Evolutionary conservation across 2,888 invertebrate species (phyloP).

Genomic region (Chesias legatella): DNA sequence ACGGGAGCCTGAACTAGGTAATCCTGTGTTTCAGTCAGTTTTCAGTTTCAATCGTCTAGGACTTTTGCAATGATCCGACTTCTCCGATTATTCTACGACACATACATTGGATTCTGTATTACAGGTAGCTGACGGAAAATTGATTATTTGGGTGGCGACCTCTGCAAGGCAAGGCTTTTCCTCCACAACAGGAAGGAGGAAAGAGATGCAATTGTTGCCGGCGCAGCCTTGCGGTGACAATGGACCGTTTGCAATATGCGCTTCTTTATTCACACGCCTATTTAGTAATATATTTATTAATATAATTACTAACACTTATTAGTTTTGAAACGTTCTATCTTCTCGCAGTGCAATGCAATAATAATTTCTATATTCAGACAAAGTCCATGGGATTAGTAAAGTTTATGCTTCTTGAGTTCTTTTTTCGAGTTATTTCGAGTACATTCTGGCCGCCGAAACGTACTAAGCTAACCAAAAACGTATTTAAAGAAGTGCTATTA

Average conservation of each 20-base stretch:
- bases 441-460: constrained; percentile 29
- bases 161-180: constrained; percentile 71
- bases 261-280: background rate
- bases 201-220: constrained; percentile 56
- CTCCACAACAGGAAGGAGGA: constrained; percentile 68
- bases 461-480: constrained; percentile 46
- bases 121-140: constrained; percentile 28
- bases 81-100: background rate
- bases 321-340: constrained; percentile 1
- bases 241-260: constrained; percentile 36
- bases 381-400: too few species aligned
- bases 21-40: too few species aligned
- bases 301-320: background rate
- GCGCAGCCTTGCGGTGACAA: constrained; percentile 58
- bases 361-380: too few species aligned
- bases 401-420: too few species aligned
- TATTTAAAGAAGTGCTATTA: constrained; percentile 64
- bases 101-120: constrained; percentile 2
- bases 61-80: background rate
- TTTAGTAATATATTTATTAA: too few species aligned
- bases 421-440: constrained; percentile 11
- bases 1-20: too few species aligned
- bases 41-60: too few species aligned
- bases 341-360: too few species aligned
- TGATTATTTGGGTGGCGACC: constrained; percentile 56